These are phyloP conservation scores for Platycheirus rosarum DNA, from an alignment of 2,888 invertebrate genomes.

Conservation along the genomic window DNA sequence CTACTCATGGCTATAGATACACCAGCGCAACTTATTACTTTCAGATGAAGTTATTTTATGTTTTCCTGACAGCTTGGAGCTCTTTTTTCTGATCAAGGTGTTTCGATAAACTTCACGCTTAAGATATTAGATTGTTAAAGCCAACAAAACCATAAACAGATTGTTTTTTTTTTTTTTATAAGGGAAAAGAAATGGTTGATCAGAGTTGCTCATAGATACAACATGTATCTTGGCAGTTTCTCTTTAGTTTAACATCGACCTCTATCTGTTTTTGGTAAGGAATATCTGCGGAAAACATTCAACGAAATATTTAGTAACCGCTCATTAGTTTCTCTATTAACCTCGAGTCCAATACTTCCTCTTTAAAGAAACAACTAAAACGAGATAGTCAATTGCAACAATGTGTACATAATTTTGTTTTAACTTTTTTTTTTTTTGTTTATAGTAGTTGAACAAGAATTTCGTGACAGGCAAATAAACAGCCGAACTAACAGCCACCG, in stretches of 20 bases:
- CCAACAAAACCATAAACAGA: conserved; percentile 16
- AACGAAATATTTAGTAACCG: no score
- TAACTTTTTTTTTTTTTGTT: not conserved
- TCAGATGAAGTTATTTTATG: conserved; percentile 59
- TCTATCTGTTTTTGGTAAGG: no score
- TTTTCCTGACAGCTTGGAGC: conserved; percentile 65
- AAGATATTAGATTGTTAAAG: conserved; percentile 39
- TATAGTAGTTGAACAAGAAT: conserved; percentile 52
- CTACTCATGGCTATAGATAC: not conserved
- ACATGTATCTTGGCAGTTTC: no score
- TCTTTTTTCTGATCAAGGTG: conserved; percentile 64
- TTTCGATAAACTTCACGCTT: conserved; percentile 67
- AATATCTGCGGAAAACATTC: not conserved
- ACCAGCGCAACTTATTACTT: conserved; percentile 1
- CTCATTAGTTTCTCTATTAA: no score
- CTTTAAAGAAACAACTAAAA: not conserved
- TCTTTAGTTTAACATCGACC: no score
- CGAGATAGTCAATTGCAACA: conserved; percentile 35
- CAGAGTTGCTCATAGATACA: not conserved
- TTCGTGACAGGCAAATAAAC: conserved; percentile 65
- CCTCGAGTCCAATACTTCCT: not conserved
- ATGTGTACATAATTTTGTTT: no score
- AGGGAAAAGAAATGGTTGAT: conserved; percentile 8
- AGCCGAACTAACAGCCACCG: not conserved
- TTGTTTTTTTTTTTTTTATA: no score